A percentile compares a stretch with the other conserved stretches of the same genome.
phyloP scores from a whole-genome alignment of 2,797 vertebrate genomes.

The Strix occidentalis region DNA sequence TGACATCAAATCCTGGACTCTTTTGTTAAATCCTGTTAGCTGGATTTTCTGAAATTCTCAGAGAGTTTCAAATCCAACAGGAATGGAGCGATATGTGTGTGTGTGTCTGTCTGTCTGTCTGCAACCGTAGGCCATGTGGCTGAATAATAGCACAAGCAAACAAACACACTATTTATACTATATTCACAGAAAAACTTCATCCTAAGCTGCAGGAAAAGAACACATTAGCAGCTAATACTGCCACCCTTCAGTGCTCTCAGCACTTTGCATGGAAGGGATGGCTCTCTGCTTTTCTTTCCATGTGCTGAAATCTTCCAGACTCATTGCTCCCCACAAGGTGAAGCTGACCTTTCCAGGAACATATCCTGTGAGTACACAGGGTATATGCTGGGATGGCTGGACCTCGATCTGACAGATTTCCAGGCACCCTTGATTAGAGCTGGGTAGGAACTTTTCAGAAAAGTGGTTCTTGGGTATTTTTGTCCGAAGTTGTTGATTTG shows the following conservation, averaged over 20 bases:
- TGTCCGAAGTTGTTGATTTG: neutral
- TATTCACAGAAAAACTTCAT: neutral
- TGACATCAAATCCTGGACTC: neutral
- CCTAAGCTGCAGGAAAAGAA: neutral
- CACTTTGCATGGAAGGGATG: neutral
- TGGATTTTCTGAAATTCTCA: neutral
- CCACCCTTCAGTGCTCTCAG: neutral
- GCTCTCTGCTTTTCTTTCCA: neutral
- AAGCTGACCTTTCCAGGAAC: neutral
- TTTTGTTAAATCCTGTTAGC: neutral
- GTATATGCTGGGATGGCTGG: neutral
- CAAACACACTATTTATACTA: neutral
- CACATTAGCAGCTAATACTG: neutral
- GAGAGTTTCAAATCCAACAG: neutral
- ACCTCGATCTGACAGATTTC: neutral
- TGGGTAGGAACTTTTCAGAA: neutral
- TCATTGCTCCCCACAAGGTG: neutral
- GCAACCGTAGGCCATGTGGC: neutral
- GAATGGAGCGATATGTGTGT: neutral
- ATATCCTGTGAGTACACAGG: fast-evolving
- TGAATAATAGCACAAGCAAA: neutral
- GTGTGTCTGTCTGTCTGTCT: neutral
- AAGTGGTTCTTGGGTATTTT: neutral
- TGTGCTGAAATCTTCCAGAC: neutral
- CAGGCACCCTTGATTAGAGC: neutral